Base-by-base conservation (phyloP, 23 tunicate genomes). In the Styela plicata region DNA sequence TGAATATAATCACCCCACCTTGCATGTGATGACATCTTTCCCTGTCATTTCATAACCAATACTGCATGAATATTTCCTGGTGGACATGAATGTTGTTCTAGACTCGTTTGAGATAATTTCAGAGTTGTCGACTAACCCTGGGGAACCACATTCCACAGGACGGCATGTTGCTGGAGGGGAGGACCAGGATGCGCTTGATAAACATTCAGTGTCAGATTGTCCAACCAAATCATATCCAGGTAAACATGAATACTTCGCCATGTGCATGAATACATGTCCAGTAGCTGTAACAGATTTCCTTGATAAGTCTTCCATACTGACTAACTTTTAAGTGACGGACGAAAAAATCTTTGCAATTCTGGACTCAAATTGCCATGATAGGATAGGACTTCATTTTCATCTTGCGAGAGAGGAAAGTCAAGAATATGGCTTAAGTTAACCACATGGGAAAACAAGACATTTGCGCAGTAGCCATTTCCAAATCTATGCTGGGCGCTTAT, bases 141-240 rank as follows among this genome's bases (percentile, higher is more conserved):
- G 98, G 2, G 26, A 22, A 16, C 98, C 92, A 70, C 98, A 93
- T 76, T 93, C 93, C 33, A 85, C 87, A 0, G 93, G 93, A 1
- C 74, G 13, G 77, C 98, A 93, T 2, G 36, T 69, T 21, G 98
- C 93, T 1, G 66, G 23, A 0, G 77, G 53, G 29, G 52, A 27
- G 25, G 93, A 88, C 98, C 98, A 93, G 1, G 2, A 2, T 24
- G 74, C 93, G 33, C 35, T 52, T 2, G 81, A 77, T 31, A 69
- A 32, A 78, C 98, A 93, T 10, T 79, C 83, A 1, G 83, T 36
- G 69, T 79, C 70, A 63, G 36, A 24, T 26, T 30, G 16, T 23
- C 98, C 98, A 36, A 64, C 33, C 53, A 88, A 37, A 36, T 79
- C 52, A 52, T 88, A 84, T 16, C 98, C 98, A 30, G 22, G 33